These are phyloP conservation scores for Drosophila kuntzei DNA, from an alignment of 2,888 invertebrate species.

Conservation along the genomic window DNA sequence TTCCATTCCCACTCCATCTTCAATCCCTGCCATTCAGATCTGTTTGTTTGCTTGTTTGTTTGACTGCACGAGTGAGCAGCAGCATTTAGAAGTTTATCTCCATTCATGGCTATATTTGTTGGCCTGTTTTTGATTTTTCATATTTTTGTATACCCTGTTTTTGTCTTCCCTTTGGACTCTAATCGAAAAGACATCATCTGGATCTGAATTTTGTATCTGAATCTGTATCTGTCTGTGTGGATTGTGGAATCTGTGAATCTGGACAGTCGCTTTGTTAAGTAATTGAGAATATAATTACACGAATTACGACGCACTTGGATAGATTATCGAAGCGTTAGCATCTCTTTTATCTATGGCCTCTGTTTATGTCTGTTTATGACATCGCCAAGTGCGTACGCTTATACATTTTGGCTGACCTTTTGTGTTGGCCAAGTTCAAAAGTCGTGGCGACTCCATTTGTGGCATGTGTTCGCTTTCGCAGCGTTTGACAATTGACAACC, in stretches of 20 bases:
- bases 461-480: constrained; percentile 77
- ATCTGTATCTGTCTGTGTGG: constrained; percentile 25
- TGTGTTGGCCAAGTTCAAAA: constrained; percentile 63
- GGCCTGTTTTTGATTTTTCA: constrained; percentile 60
- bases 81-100: constrained; percentile 73
- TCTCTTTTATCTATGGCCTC: constrained; percentile 71
- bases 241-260: constrained; percentile 28
- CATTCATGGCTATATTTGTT: constrained; percentile 78
- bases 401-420: constrained; percentile 28
- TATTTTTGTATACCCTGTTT: constrained; percentile 33
- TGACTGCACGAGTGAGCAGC: constrained; percentile 71
- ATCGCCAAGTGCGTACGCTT: constrained; percentile 59
- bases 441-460: constrained; percentile 44
- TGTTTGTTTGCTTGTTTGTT: constrained; percentile 40
- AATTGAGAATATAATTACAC: constrained; percentile 85
- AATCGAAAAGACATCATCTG: constrained; percentile 42
- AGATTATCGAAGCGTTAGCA: constrained; percentile 78
- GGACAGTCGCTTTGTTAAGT: constrained; percentile 59
- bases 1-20: constrained; percentile 3
- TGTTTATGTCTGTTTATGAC: constrained; percentile 68
- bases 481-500: constrained; percentile 60
- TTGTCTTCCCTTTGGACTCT: constrained; percentile 38
- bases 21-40: constrained; percentile 28
- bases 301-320: constrained; percentile 78
- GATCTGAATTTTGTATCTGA: constrained; percentile 14